These are phyloP conservation scores for Sesamia inferens DNA, from an alignment of 2,888 invertebrate species.

Conservation along the genomic window DNA sequence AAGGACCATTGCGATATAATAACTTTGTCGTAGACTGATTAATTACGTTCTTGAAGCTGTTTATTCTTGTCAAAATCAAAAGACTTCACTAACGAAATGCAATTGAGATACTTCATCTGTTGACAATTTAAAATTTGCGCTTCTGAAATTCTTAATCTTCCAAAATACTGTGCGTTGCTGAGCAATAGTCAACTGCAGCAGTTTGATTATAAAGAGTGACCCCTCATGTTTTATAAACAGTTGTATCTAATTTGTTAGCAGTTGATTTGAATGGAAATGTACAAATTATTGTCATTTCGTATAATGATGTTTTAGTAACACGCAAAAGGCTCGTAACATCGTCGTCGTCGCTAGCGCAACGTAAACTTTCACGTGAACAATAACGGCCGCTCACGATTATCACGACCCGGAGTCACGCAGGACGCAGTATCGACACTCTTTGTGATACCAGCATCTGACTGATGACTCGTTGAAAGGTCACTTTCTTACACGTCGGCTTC, in stretches of 20 bases:
- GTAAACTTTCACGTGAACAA: slow-evolving; percentile 87
- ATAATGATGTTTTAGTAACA: slow-evolving; percentile 79
- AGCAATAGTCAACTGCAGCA: neutral
- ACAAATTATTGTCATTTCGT: slow-evolving; percentile 62
- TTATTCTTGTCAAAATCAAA: slow-evolving; percentile 12
- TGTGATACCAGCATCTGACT: slow-evolving; percentile 69
- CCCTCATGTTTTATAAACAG: slow-evolving; percentile 34
- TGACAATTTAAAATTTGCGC: neutral
- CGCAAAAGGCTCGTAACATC: slow-evolving; percentile 75
- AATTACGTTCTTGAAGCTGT: slow-evolving; percentile 17
- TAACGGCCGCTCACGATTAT: slow-evolving; percentile 73
- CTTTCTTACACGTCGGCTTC: slow-evolving; percentile 53
- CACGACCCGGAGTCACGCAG: slow-evolving; percentile 83
- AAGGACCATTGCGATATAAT: slow-evolving; percentile 50
- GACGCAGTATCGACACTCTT: slow-evolving; percentile 66
- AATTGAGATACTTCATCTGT: neutral
- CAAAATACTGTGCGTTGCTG: slow-evolving; percentile 1
- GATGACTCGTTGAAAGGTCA: slow-evolving; percentile 75
- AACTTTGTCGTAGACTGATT: slow-evolving; percentile 41
- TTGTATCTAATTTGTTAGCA: slow-evolving; percentile 35
- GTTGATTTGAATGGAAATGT: slow-evolving; percentile 50
- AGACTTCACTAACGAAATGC: neutral
- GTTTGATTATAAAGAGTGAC: slow-evolving; percentile 17
- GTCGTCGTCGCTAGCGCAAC: slow-evolving; percentile 72
- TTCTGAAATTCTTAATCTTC: slow-evolving; percentile 1